Evolutionary conservation across 2,113 vertebrate genomes (phyloP).

Genomic region (Rana temporaria): DNA sequence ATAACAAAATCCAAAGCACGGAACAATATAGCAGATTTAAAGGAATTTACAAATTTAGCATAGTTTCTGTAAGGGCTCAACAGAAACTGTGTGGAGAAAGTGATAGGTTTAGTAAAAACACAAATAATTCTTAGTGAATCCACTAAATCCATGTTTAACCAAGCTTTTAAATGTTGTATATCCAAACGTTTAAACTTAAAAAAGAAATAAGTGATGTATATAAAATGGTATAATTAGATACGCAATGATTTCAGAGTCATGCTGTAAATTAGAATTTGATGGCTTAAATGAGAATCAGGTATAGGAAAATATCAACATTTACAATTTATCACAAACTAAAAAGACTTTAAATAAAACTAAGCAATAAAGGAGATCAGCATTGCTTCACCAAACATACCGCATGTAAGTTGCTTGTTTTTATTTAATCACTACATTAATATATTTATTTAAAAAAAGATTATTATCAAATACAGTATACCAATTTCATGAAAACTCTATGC

Average conservation of each 20-base stretch:
- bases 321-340: not conserved
- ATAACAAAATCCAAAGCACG: conserved; percentile 43
- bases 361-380: no score
- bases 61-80: conserved; percentile 17
- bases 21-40: conserved; percentile 41
- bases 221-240: conserved; percentile 18
- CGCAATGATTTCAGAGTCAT: conserved; percentile 16
- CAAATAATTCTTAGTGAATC: conserved; percentile 41
- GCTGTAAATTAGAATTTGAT: not conserved
- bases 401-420: no score
- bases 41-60: conserved; percentile 39
- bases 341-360: not conserved
- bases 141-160: conserved; percentile 34
- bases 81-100: conserved; percentile 4
- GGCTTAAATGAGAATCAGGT: not conserved
- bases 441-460: no score
- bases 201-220: conserved; percentile 12
- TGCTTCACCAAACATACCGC: no score
- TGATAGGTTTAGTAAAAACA: conserved; percentile 43
- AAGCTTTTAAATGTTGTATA: not conserved
- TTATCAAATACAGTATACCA: no score
- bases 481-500: no score
- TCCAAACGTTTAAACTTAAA: conserved; percentile 47
- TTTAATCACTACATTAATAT: no score
- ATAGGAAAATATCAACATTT: not conserved